Evolutionary conservation across 2,113 vertebrate species (phyloP), one percentile per base, ranked within the genome.

Genomic region (Erythrolamprus reginae): DNA sequence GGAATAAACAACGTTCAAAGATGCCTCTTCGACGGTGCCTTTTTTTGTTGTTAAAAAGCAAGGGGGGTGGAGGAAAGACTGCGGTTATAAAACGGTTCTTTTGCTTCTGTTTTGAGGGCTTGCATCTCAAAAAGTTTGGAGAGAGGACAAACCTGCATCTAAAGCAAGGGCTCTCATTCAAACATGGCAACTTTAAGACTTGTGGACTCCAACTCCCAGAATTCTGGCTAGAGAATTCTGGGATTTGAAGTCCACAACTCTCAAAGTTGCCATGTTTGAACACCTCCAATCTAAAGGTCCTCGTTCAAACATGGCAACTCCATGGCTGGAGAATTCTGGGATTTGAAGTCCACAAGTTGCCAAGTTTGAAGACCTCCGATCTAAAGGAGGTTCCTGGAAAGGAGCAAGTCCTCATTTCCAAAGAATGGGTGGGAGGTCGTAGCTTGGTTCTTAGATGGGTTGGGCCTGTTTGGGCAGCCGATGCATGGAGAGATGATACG

Each of bases 71-170:
- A 1, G 23, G 4, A 12, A 42, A 4, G 87, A 15, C 10, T 0
- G 7, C 3, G 70, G 38, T 86, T 28, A 0, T 0, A 24, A 77
- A 77, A 17, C 6, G 38, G 33, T 8, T 65, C 28, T 4, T n/a
- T 65, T 42, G 33, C 70, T 77, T 77, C 33, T 10, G 0, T 77
- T 70, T 70, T 77, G 65, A 3, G 5, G 3, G 65, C 33, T 19
- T 42, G 33, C 33, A 1, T 42, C 33, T 42, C 70, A 42, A 15
- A 38, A 77, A 21, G 0, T 3, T 9, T 77, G 33, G 70, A 9
- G 70, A 9, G 33, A 77, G 70, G 17, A 42, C 7, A 1, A 1
- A 3, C 70, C 17, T 21, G 2, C 7, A 77, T 77, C 6, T 38
- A 38, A 70, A 70, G 65, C 45, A 45, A 5, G 45, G 45, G 45